These are phyloP conservation scores for Eleginops maclovinus DNA, from an alignment of 2,113 vertebrate species.

Conservation along the genomic window DNA sequence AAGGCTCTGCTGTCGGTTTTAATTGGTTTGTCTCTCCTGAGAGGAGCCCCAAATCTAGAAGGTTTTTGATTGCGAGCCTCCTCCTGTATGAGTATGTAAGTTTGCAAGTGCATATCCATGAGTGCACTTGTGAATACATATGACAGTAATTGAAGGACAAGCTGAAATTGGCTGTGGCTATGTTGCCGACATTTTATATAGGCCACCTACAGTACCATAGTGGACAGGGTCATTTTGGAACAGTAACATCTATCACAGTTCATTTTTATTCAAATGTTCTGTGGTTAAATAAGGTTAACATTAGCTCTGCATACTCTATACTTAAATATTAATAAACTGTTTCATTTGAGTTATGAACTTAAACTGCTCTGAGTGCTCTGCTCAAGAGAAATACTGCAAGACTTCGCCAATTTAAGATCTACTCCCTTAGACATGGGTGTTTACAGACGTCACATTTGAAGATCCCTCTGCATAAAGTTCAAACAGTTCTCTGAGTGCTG, in stretches of 20 bases:
- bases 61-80: conserved; percentile 65
- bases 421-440: conserved; percentile 8
- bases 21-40: conserved; percentile 84
- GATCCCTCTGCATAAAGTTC: conserved; percentile 8
- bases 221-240: neutral
- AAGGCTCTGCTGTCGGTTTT: conserved; percentile 73
- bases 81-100: conserved; percentile 27
- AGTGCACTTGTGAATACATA: neutral
- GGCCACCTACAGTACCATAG: conserved; percentile 15
- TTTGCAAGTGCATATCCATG: conserved; percentile 26
- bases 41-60: conserved; percentile 76
- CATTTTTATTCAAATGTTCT: neutral
- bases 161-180: conserved; percentile 7
- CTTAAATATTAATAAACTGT: conserved; percentile 4
- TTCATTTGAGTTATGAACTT: neutral
- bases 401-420: conserved; percentile 9
- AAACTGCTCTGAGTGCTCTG: neutral
- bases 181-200: conserved; percentile 38
- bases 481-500: conserved; percentile 6
- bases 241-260: neutral
- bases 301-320: neutral
- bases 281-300: neutral
- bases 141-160: neutral
- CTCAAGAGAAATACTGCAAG: neutral
- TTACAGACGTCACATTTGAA: conserved; percentile 21